phyloP scores from a whole-genome alignment of 2,113 vertebrate species.

The Aegithalos caudatus region DNA sequence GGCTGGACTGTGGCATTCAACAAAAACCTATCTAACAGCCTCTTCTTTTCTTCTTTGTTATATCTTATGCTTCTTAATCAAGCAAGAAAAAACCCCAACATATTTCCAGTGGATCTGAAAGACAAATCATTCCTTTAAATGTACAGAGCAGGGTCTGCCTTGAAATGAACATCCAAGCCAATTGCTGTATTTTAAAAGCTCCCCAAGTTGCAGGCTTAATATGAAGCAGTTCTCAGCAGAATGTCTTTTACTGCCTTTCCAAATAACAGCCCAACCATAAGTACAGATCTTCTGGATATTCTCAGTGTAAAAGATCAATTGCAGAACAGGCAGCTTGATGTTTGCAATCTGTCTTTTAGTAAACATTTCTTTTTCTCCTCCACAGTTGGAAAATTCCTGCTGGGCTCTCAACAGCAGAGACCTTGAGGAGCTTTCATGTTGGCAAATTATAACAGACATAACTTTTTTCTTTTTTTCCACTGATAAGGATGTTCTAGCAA shows the following conservation, averaged over 20 bases:
- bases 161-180: not conserved
- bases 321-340: conserved; percentile 19
- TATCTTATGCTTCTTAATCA: not conserved
- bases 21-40: not conserved
- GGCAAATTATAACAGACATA: not conserved
- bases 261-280: not conserved
- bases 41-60: not conserved
- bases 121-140: not conserved
- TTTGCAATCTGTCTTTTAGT: conserved; percentile 22
- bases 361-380: not conserved
- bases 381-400: conserved; percentile 1
- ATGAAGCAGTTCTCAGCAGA: not conserved
- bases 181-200: not conserved
- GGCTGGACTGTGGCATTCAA: not conserved
- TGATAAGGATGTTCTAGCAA: not conserved
- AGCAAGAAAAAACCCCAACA: not conserved
- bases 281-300: not conserved
- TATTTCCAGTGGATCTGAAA: not conserved
- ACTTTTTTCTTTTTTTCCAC: not conserved
- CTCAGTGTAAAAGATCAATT: conserved; percentile 9
- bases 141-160: not conserved
- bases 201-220: not conserved
- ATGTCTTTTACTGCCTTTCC: not conserved
- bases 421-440: not conserved
- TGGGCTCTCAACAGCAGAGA: not conserved